phyloP scores from a whole-genome alignment of 2,797 vertebrate genomes.

The Xenops minutus region DNA sequence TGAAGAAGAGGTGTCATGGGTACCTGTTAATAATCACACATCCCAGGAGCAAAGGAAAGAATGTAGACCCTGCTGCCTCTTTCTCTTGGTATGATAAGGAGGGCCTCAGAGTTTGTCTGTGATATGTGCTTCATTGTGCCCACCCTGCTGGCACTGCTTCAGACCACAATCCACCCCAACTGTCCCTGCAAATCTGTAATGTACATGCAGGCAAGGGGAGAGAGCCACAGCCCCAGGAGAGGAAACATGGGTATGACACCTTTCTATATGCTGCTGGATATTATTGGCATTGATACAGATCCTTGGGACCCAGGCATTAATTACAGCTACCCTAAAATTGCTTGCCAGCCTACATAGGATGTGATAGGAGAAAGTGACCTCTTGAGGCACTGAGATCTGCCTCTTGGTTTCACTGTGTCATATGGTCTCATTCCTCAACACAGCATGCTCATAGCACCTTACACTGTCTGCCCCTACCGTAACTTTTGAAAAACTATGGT shows the following conservation, averaged over 20 bases:
- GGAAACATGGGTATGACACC: background rate
- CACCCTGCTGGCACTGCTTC: background rate
- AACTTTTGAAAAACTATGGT: background rate
- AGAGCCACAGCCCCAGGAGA: background rate
- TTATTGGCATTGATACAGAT: background rate
- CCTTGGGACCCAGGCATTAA: background rate
- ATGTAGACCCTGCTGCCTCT: background rate
- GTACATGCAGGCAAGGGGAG: background rate
- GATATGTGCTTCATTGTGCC: background rate
- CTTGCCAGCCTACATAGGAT: background rate
- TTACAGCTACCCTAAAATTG: background rate
- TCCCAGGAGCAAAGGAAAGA: background rate
- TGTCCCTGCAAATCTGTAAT: background rate
- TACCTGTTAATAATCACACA: background rate
- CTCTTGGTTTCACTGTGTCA: background rate
- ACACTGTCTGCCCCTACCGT: background rate
- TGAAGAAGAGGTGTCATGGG: background rate
- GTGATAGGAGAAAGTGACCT: background rate
- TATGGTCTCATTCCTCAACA: background rate
- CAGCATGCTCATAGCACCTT: rapidly evolving
- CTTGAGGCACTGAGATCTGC: background rate
- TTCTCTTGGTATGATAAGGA: background rate
- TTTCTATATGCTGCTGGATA: background rate
- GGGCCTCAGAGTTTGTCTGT: background rate
- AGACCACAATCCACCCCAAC: background rate